Conservation (phyloP, 1,140 invertebrate species). For the Zaprionus ghesquierei region DNA sequence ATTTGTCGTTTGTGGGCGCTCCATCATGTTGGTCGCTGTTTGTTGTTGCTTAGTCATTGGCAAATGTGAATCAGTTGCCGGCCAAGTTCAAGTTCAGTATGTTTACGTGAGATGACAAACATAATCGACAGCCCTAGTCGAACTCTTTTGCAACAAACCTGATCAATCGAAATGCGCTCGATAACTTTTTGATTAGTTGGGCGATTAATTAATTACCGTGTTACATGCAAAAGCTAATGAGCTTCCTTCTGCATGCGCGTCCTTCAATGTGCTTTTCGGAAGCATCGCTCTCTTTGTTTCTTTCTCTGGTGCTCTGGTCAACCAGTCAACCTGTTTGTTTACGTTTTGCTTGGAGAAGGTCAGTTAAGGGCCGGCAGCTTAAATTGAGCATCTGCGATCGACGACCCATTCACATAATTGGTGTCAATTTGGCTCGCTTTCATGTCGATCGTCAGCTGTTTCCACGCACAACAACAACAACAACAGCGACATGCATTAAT, state of each 20-base stretch:
- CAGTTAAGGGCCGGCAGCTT: slow-evolving; percentile 49
- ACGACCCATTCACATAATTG: slow-evolving; percentile 60
- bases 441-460: slow-evolving; percentile 16
- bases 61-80: slow-evolving; percentile 18
- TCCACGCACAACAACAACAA: background rate
- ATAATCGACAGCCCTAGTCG: background rate
- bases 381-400: slow-evolving; percentile 46
- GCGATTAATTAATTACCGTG: background rate
- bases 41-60: background rate
- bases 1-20: slow-evolving; percentile 32
- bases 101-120: slow-evolving; percentile 3
- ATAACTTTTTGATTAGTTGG: background rate
- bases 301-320: background rate
- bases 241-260: background rate
- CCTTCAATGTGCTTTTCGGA: slow-evolving; percentile 12
- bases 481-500: slow-evolving; percentile 24
- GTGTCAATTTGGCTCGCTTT: slow-evolving; percentile 50
- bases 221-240: too few relatives aligned
- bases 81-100: slow-evolving; percentile 45
- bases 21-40: background rate
- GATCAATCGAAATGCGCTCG: background rate
- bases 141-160: background rate
- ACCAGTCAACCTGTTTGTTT: slow-evolving; percentile 25
- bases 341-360: slow-evolving; percentile 48
- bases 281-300: background rate